Evolutionary conservation across 2,113 vertebrate species (phyloP).

Genomic region (Salvelinus sp.): DNA sequence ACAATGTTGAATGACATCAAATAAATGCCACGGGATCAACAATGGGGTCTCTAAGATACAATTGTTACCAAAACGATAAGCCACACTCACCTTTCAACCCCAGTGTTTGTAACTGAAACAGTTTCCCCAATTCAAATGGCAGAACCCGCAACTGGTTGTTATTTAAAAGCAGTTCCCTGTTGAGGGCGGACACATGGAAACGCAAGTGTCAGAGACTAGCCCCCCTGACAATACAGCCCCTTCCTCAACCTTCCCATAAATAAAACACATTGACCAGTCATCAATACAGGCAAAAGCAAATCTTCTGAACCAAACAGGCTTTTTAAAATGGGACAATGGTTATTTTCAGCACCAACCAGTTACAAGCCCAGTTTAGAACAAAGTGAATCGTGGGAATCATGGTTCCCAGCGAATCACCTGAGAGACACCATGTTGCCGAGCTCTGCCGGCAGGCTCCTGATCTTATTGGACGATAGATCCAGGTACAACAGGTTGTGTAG

Average conservation of each 20-base stretch:
- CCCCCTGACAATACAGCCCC: background rate
- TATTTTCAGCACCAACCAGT: no score
- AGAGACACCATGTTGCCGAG: constrained; percentile 99
- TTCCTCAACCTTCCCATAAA: background rate
- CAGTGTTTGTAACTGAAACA: constrained; percentile 99
- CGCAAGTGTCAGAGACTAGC: constrained; percentile 23
- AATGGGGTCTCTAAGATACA: constrained; percentile 34
- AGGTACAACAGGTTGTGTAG: constrained; percentile 98
- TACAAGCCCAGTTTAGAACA: background rate
- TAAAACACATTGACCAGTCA: no score
- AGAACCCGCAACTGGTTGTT: constrained; percentile 99
- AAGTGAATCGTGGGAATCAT: background rate
- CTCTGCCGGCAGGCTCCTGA: constrained; percentile 97
- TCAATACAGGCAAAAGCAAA: no score
- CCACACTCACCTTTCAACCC: constrained; percentile 92
- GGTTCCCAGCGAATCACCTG: constrained; percentile 76
- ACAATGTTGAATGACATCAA: constrained; percentile 21
- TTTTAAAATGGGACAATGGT: no score
- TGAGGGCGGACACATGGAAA: constrained; percentile 45
- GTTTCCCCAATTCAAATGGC: constrained; percentile 99
- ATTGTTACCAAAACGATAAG: constrained; percentile 25
- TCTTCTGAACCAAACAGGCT: no score
- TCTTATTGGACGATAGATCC: constrained; percentile 98
- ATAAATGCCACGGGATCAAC: background rate
- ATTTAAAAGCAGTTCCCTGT: constrained; percentile 99